Conservation (phyloP, 1,140 invertebrate genomes). For the Acromyrmex echinatior region DNA sequence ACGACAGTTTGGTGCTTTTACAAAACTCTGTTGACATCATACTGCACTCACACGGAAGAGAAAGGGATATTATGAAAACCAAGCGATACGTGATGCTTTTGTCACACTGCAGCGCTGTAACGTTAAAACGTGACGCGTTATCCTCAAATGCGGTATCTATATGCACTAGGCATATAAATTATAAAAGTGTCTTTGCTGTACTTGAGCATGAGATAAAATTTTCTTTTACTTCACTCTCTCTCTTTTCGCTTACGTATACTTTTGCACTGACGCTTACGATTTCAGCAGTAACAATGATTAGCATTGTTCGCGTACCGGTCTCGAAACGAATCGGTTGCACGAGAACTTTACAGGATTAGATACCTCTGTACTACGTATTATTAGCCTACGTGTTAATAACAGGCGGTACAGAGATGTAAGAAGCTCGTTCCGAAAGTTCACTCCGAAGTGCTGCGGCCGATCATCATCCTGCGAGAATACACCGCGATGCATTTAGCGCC, state of each 20-base stretch:
- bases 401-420: constrained; percentile 19
- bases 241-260: neutral
- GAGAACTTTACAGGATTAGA: constrained; percentile 32
- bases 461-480: constrained; percentile 66
- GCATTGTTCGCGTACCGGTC: neutral
- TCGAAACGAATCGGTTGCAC: neutral
- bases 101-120: neutral
- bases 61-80: constrained; percentile 17
- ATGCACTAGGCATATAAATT: neutral
- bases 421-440: constrained; percentile 52
- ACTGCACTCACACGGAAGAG: constrained; percentile 3
- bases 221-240: neutral
- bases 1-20: constrained; percentile 23
- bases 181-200: neutral
- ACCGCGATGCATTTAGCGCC: constrained; percentile 63
- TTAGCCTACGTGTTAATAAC: constrained; percentile 42
- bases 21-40: constrained; percentile 19
- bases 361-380: neutral
- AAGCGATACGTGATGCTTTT: neutral
- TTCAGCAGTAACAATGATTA: neutral
- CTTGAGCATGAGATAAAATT: neutral
- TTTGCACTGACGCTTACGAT: neutral
- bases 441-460: constrained; percentile 57
- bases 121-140: neutral
- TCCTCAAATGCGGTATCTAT: neutral